These are phyloP conservation scores for Psylliodes chrysocephalus DNA, from an alignment of 2,888 invertebrate genomes.

Conservation along the genomic window DNA sequence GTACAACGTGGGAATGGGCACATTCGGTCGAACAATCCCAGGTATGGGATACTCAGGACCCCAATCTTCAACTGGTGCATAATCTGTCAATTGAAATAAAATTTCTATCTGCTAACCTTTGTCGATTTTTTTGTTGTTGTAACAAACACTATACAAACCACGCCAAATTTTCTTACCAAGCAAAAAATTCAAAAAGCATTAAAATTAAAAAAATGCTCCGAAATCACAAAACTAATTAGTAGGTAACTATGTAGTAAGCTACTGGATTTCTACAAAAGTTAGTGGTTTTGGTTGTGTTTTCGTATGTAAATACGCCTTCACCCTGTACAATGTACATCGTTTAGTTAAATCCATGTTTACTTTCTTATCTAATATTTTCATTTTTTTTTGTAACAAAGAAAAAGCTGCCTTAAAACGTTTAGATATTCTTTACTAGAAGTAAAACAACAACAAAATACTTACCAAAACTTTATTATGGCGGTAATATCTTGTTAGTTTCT, in stretches of 20 bases:
- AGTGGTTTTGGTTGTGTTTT: background rate
- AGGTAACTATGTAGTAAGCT: conserved; percentile 8
- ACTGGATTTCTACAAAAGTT: conserved; percentile 23
- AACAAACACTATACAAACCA: conserved; percentile 33
- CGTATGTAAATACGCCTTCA: background rate
- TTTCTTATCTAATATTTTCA: no score
- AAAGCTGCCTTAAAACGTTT: no score
- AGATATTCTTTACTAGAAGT: no score
- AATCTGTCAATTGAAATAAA: conserved; percentile 59
- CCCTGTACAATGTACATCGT: background rate
- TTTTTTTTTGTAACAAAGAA: no score
- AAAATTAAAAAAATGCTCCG: conserved; percentile 10
- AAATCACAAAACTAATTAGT: conserved; percentile 3
- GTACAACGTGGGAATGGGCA: conserved; percentile 85
- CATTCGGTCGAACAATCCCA: conserved; percentile 67
- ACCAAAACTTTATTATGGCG: no score
- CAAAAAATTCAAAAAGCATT: conserved; percentile 28
- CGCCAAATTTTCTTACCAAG: conserved; percentile 17
- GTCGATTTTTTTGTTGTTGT: background rate
- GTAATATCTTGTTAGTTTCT: no score
- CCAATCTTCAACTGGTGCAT: conserved; percentile 70
- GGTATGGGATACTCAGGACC: conserved; percentile 72
- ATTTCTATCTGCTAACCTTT: conserved; percentile 17
- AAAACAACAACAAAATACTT: no score
- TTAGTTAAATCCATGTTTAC: no score